Evolutionary conservation across 2,113 vertebrate species (phyloP), one percentile per base, ranked within the genome.

Genomic region (Triplophysa siluroides): DNA sequence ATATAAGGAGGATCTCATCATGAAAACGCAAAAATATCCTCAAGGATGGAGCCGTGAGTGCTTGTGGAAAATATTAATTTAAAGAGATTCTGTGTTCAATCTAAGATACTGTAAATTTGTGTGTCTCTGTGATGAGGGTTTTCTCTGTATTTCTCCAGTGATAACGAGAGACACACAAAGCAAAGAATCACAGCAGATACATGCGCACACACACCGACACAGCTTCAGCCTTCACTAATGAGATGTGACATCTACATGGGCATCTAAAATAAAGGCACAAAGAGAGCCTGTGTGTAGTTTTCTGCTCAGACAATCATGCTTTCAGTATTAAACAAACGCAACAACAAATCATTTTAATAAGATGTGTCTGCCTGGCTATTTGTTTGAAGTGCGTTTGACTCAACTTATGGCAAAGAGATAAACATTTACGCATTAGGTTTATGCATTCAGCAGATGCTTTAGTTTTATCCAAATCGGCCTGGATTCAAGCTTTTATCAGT

Each of bases 121-220:
- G 12, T 43, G 75, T 81, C 64, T 88, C 72, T 77, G 67, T 52
- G 45, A 18, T 52, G 18, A 56, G 50, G 26, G 12, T 81, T 81
- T 64, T 67, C 78, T 81, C 54, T 61, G 43, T 29, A 62, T 21
- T 47, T 23, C 41, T 79, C 43, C 23, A 24, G 13, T n/a, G 43
- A 45, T 50, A 1, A 47, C 2, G 16, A 62, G 18, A 79, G 10
- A 68, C 63, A 29, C 66, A 70, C n/a, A 19, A 26, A 71, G 68
- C 9, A 11, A 26, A 71, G 68, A 3, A 11, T 8, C 38, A 60
- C 24, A 8, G 16, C 6, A 33, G n/a, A 61, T 9, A 24, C 41
- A 61, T 23, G 29, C 38, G 47, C 65, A 26, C 50, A 45, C 52
- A 67, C 9, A 67, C 26, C 33, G 33, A 66, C 29, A 29, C 0